Conservation (phyloP, 2,797 vertebrate species). For the Onychomys arenicola region DNA sequence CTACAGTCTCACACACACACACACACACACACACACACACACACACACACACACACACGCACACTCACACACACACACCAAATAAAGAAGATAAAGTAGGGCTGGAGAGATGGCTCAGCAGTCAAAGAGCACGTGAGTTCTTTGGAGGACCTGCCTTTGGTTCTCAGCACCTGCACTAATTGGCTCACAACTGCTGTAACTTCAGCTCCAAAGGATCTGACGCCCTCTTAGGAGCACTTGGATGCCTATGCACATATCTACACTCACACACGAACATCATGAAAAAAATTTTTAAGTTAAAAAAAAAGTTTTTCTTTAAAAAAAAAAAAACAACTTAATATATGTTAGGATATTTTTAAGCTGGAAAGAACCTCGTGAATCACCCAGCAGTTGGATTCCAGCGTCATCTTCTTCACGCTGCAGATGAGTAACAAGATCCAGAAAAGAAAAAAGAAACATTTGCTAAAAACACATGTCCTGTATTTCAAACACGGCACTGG, state of each 20-base stretch:
- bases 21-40: neutral
- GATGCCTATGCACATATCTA: neutral
- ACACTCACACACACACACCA: neutral
- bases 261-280: neutral
- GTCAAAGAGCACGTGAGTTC: neutral
- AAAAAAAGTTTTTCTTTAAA: neutral
- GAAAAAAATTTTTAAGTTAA: neutral
- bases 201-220: neutral
- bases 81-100: neutral
- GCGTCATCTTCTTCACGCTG: neutral
- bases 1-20: neutral
- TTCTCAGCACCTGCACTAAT: neutral
- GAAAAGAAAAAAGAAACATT: neutral
- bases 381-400: slow-evolving; percentile 27
- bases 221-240: neutral
- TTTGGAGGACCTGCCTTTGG: neutral
- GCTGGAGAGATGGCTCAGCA: too few species aligned
- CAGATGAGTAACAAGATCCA: neutral
- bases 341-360: slow-evolving; percentile 31
- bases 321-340: neutral
- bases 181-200: neutral
- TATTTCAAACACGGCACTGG: neutral
- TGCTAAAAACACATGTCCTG: neutral
- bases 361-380: neutral
- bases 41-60: neutral